Percentiles rank a stretch among this genome's conserved stretches.
phyloP scores from a whole-genome alignment of 2,797 vertebrate species.

The Poliocrania exsul region DNA sequence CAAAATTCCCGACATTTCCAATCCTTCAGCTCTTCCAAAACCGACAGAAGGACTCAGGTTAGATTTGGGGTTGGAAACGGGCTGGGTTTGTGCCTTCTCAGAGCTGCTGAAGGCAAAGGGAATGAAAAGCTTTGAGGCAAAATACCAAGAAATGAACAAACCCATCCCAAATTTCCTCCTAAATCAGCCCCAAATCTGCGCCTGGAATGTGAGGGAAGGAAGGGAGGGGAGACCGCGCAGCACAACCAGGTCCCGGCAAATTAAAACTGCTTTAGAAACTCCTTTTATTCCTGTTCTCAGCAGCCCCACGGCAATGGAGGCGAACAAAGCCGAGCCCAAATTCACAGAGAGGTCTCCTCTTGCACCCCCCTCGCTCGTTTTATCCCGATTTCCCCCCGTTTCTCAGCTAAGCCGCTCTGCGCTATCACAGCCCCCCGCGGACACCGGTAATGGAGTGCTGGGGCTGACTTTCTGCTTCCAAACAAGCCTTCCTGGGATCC shows the following conservation, averaged over 20 bases:
- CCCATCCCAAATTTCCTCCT: not conserved
- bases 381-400: not conserved
- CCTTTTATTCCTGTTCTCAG: not conserved
- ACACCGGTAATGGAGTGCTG: slow-evolving; percentile 72
- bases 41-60: rapidly evolving
- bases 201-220: rapidly evolving
- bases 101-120: not conserved
- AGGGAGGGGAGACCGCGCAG: rapidly evolving
- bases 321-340: slow-evolving; percentile 30
- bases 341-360: not conserved
- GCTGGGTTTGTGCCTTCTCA: not conserved
- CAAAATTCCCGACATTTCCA: not conserved
- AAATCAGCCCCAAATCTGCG: not conserved
- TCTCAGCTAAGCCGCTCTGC: slow-evolving; percentile 42
- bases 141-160: not conserved
- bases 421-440: slow-evolving; percentile 43
- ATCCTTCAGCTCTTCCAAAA: not conserved
- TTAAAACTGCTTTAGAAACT: not conserved
- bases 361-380: not conserved
- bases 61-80: not conserved
- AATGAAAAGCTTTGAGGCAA: not conserved
- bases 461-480: slow-evolving; percentile 72
- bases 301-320: not conserved
- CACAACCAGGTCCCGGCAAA: not conserved
- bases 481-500: slow-evolving; percentile 75